Evolutionary conservation across 2,888 invertebrate species (phyloP).

Genomic region (Drosophila nr. fundita): DNA sequence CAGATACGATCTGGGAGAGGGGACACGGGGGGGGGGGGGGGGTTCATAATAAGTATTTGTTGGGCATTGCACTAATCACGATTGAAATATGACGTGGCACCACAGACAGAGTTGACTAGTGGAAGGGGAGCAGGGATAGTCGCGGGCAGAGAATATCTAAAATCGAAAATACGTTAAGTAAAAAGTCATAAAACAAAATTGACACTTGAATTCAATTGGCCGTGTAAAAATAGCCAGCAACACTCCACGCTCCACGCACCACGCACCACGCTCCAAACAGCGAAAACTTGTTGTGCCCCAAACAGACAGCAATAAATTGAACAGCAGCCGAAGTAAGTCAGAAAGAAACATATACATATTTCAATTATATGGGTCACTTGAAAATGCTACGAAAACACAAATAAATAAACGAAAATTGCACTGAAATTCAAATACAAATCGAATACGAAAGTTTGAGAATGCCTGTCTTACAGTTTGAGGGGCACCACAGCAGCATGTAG

Average conservation of each 20-base stretch:
- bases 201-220: slow-evolving; percentile 71
- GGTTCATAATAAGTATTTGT: not conserved
- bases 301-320: slow-evolving; percentile 26
- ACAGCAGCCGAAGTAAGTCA: slow-evolving; percentile 13
- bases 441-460: slow-evolving; percentile 5
- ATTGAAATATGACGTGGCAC: slow-evolving; percentile 33
- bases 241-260: not conserved
- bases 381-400: not conserved
- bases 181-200: slow-evolving; percentile 36
- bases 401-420: slow-evolving; percentile 10
- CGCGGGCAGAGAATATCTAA: slow-evolving; percentile 7
- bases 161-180: slow-evolving; percentile 28
- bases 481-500: not conserved
- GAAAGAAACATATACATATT: not conserved
- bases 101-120: not conserved
- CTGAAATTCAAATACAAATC: slow-evolving; percentile 1
- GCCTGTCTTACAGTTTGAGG: slow-evolving; percentile 15
- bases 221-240: slow-evolving; percentile 32
- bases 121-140: not conserved
- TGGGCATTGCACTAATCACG: slow-evolving; percentile 1
- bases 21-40: too few relatives aligned
- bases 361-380: slow-evolving; percentile 25
- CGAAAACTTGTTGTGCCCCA: slow-evolving; percentile 21
- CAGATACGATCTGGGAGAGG: not conserved
- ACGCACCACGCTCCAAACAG: not conserved